phyloP scores from a whole-genome alignment of 1,140 invertebrate species.

The Samia ricini region DNA sequence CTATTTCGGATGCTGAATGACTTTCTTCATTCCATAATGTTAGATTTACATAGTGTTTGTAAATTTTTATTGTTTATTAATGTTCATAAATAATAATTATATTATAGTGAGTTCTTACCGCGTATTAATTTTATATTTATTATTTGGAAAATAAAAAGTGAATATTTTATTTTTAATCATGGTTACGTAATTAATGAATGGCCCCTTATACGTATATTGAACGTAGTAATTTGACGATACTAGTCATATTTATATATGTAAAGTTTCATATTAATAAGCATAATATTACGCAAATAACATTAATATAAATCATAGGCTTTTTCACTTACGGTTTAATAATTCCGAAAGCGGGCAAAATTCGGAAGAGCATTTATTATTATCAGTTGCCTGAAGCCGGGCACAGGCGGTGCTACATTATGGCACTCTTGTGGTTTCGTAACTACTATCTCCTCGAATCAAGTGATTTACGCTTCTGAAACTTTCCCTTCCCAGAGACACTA shows the following conservation, averaged over 20 bases:
- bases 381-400: conserved; percentile 13
- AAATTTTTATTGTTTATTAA: too few relatives aligned
- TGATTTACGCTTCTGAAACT: conserved; percentile 32
- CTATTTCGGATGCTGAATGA: too few relatives aligned
- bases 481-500: conserved; percentile 21
- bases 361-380: conserved; percentile 32
- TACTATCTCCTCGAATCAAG: conserved; percentile 28
- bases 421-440: conserved; percentile 33
- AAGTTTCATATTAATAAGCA: neutral
- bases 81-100: too few relatives aligned
- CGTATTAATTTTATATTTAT: too few relatives aligned
- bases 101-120: too few relatives aligned
- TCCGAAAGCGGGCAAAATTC: conserved; percentile 21
- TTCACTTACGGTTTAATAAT: conserved; percentile 9
- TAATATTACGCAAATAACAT: neutral
- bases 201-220: too few relatives aligned
- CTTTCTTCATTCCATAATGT: too few relatives aligned
- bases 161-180: too few relatives aligned
- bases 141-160: too few relatives aligned
- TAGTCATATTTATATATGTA: too few relatives aligned
- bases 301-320: conserved; percentile 7
- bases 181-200: too few relatives aligned
- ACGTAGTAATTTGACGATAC: neutral
- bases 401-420: conserved; percentile 19
- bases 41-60: too few relatives aligned